Evolutionary conservation across 1,140 invertebrate species (phyloP).

Genomic region (Ceratina australensis): DNA sequence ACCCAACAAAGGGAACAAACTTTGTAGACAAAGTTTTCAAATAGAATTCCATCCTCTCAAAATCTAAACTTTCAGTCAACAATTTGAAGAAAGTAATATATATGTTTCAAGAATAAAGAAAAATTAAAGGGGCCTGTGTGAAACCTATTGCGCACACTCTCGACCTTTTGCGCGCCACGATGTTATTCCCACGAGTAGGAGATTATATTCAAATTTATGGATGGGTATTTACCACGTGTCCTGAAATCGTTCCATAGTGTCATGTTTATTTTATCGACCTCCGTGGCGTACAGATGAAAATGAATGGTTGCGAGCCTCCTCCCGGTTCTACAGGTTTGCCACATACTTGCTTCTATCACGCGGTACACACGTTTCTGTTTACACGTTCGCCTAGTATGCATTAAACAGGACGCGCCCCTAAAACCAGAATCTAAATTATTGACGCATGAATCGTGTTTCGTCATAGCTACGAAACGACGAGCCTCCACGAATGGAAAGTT

Average conservation of each 20-base stretch:
- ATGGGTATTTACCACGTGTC: not conserved
- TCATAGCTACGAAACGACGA: not conserved
- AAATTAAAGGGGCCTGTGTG: not conserved
- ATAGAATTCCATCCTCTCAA: too few species aligned
- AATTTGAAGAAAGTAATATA: too few species aligned
- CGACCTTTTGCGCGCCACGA: not conserved
- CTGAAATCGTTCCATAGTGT: not conserved
- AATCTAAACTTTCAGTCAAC: too few species aligned
- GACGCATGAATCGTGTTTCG: not conserved
- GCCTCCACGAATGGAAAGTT: slow-evolving; percentile 28
- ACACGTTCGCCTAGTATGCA: not conserved
- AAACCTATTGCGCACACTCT: not conserved
- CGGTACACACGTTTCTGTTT: not conserved
- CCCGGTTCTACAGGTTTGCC: slow-evolving; percentile 64
- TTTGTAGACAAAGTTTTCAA: too few species aligned
- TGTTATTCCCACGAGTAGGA: not conserved
- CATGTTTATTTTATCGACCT: slow-evolving; percentile 13
- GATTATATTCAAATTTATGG: not conserved
- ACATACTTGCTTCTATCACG: slow-evolving; percentile 54
- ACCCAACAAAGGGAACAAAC: too few species aligned
- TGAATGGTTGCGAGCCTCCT: slow-evolving; percentile 55
- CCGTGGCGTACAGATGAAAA: not conserved
- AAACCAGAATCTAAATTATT: slow-evolving; percentile 7
- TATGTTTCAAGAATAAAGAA: not conserved
- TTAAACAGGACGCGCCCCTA: slow-evolving; percentile 1